Evolutionary conservation across 1,140 invertebrate genomes (phyloP).

Genomic region (Drosophila melanogaster): DNA sequence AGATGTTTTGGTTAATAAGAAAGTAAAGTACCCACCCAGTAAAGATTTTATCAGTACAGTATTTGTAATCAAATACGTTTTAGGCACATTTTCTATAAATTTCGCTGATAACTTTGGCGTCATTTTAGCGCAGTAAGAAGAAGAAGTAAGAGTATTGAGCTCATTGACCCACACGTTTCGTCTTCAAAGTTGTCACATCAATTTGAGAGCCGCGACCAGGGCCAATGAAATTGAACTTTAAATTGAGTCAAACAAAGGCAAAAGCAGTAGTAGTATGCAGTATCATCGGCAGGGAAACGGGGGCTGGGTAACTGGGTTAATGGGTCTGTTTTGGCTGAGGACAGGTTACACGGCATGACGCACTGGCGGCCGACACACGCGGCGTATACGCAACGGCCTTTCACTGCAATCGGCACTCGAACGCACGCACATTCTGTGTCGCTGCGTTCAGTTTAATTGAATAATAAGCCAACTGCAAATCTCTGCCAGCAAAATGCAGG

Average conservation of each 20-base stretch:
- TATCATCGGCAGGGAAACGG: conserved; percentile 16
- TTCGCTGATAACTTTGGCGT: background rate
- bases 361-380: conserved; percentile 33
- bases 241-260: conserved; percentile 78
- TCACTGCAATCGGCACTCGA: conserved; percentile 57
- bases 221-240: conserved; percentile 83
- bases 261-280: background rate
- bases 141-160: conserved; percentile 43
- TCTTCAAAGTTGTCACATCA: conserved; percentile 70
- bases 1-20: background rate
- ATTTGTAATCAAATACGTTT: background rate
- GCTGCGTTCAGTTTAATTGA: conserved; percentile 65
- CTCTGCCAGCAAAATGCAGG: conserved; percentile 68
- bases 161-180: conserved; percentile 78
- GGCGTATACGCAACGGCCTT: conserved; percentile 76
- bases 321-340: conserved; percentile 75
- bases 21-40: background rate
- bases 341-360: conserved; percentile 60
- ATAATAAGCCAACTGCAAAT: conserved; percentile 75
- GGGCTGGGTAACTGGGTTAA: conserved; percentile 71
- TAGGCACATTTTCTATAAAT: background rate
- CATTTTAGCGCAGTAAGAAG: conserved; percentile 6
- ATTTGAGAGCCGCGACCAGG: conserved; percentile 71
- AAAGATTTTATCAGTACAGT: too few species aligned
- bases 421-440: conserved; percentile 23